A percentile compares a stretch with the other conserved stretches of the same genome.
phyloP scores from a whole-genome alignment of 2,888 invertebrate species.

The Volucella inflata region DNA sequence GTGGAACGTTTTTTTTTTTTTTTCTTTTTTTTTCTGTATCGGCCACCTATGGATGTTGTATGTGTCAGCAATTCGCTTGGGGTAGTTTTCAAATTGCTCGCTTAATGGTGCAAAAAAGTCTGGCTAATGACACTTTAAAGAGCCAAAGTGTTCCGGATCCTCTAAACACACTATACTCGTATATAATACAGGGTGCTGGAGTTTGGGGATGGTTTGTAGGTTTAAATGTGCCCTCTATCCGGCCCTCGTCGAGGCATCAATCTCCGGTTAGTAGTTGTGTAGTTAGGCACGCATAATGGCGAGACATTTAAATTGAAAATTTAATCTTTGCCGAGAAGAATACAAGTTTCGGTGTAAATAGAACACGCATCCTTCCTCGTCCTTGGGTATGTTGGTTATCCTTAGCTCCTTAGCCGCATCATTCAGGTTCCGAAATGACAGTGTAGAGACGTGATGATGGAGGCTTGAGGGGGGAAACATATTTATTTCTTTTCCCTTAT shows the following conservation, averaged over 20 bases:
- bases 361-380: slow-evolving; percentile 54
- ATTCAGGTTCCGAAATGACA: background rate
- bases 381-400: background rate
- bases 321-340: slow-evolving; percentile 65
- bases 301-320: slow-evolving; percentile 67
- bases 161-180: slow-evolving; percentile 15
- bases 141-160: slow-evolving; percentile 37
- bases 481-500: slow-evolving; percentile 46
- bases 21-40: background rate
- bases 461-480: slow-evolving; percentile 3
- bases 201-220: slow-evolving; percentile 19
- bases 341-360: slow-evolving; percentile 55
- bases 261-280: slow-evolving; percentile 64
- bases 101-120: slow-evolving; percentile 64
- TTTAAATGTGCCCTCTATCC: slow-evolving; percentile 66
- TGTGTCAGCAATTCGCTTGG: slow-evolving; percentile 13
- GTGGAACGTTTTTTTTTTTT: background rate
- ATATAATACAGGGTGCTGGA: slow-evolving; percentile 40
- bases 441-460: slow-evolving; percentile 4
- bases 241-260: slow-evolving; percentile 57
- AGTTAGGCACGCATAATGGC: slow-evolving; percentile 8
- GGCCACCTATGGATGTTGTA: background rate
- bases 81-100: slow-evolving; percentile 60
- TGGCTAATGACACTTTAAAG: slow-evolving; percentile 70
- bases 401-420: background rate